Conservation (phyloP, 2,888 invertebrate species). For the Stenotaenia linearis region DNA sequence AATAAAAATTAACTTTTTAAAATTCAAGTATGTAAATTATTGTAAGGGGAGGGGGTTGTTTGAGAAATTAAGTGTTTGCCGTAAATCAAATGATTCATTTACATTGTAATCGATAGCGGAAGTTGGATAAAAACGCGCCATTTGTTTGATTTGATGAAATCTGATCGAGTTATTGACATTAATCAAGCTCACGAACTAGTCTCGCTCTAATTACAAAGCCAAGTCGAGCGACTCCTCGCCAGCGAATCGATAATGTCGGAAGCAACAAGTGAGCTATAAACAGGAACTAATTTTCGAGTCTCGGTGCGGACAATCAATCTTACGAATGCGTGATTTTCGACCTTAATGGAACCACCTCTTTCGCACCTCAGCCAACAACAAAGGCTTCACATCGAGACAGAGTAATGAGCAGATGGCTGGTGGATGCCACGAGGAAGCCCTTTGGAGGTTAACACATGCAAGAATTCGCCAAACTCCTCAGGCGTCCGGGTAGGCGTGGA, state of each 20-base stretch:
- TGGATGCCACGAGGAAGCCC: slow-evolving; percentile 26
- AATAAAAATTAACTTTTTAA: no score
- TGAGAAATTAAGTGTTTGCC: no score
- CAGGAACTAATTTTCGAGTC: neutral
- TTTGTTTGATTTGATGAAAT: neutral
- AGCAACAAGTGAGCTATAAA: neutral
- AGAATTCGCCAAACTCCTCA: slow-evolving; percentile 12
- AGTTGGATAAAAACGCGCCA: neutral
- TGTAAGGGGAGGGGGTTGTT: no score
- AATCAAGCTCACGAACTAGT: neutral
- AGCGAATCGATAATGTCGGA: neutral
- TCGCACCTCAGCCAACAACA: slow-evolving; percentile 7
- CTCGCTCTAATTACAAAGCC: neutral
- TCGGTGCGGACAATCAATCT: neutral
- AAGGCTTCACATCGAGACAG: slow-evolving; percentile 7
- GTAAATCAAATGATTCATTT: no score
- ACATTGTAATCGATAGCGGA: no score
- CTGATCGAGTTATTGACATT: neutral
- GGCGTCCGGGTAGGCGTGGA: slow-evolving; percentile 16
- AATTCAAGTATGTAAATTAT: no score
- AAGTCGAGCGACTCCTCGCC: neutral
- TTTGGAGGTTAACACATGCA: slow-evolving; percentile 26
- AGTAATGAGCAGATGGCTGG: neutral
- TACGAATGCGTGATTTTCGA: slow-evolving; percentile 11
- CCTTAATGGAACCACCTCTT: slow-evolving; percentile 21